Evolutionary conservation across 2,797 vertebrate species (phyloP), one percentile per base, ranked within the genome.

Genomic region (Anguilla anguilla): DNA sequence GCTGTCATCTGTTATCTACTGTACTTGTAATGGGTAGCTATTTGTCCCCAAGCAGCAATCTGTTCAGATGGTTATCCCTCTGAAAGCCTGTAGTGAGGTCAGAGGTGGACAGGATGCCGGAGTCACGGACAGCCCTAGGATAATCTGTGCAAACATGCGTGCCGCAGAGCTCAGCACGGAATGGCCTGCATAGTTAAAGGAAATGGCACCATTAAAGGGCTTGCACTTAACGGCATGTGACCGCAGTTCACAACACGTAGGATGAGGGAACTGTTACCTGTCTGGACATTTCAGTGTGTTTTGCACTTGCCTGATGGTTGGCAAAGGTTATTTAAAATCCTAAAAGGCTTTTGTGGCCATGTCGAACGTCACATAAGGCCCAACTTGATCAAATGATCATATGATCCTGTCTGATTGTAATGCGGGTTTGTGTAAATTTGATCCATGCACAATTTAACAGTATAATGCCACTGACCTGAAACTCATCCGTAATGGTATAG

Each of bases 61-160:
- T 79, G 74, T 79, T 79, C 35, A 43, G 74, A 43, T 79, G 74
- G 15, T 79, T 79, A 79, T 43, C 39, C 74, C 74, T 79, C 35
- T 43, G 39, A 46, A 79, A 46, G 74, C 74, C 35, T 79, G 74
- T 79, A 22, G 74, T 19, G 74, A 79, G 74, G 35, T 79, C 74
- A 79, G 19, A 74, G 39, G 35, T 79, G 35, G 15, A 3, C 35
- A 79, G 39, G 74, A 79, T 46, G 74, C 15, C 6, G 15, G 74
- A 77, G 35, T 43, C 74, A 79, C 10, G 39, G 39, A 79, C n/a
- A 46, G 39, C 35, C 74, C 19, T 17, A 22, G 74, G 74, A 46
- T 46, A 79, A 79, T 46, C 19, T 7, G 39, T 79, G 74, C 74
- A 79, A 43, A 79, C 39, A 46, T 19, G 35, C 35, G 28, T 11